Base-by-base conservation (phyloP, 2,113 vertebrate genomes). In the Machaerirhynchus nigripectus region DNA sequence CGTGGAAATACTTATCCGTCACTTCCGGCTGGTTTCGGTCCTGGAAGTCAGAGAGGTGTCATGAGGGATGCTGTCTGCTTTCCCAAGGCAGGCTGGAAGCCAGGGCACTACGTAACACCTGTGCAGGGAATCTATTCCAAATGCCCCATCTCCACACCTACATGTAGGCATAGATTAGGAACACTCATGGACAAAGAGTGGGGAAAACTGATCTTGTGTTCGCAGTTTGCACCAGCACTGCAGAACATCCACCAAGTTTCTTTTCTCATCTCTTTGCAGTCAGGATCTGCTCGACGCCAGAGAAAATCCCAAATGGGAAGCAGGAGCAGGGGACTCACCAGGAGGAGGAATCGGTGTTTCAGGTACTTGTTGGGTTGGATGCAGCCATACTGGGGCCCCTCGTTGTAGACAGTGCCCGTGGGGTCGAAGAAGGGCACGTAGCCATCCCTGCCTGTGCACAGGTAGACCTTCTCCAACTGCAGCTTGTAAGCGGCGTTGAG, bases 391-490 rank as follows among this genome's bases (percentile, higher is more conserved):
- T 99, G 99, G 2, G 99, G 98, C 2, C 99, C 99, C 93, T 99
- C 99, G 1, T 99, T 99, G 93, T 99, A 99, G 95, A 99, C 98
- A 0, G 99, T 99, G 65, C 99, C 99, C 0, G 99, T 99, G 4
- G 99, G 99, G 95, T 99, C 99, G 1, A 99, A 99, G 98, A 99
- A 99, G 42, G 99, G 99, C 47, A 99, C 99, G 4, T 99, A 98
- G 75, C 99, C 99, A 10, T 99, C 99, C 88, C 97, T 98, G 59
- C 99, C 99, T 0, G 99, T 99, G 83, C 99, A 99, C 20, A 99
- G 99, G 60, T 99, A 99, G 18, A 99, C 99, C 89, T 99, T 99
- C 96, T 99, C 99, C 98, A 99, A 93, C 97, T 99, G 99, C 33
- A 99, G 98, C 65, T 98, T 98, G 97, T 99, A 99, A 20, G 99